These are phyloP conservation scores for Carterocephalus palaemon DNA, from an alignment of 2,888 invertebrate genomes.

Conservation along the genomic window DNA sequence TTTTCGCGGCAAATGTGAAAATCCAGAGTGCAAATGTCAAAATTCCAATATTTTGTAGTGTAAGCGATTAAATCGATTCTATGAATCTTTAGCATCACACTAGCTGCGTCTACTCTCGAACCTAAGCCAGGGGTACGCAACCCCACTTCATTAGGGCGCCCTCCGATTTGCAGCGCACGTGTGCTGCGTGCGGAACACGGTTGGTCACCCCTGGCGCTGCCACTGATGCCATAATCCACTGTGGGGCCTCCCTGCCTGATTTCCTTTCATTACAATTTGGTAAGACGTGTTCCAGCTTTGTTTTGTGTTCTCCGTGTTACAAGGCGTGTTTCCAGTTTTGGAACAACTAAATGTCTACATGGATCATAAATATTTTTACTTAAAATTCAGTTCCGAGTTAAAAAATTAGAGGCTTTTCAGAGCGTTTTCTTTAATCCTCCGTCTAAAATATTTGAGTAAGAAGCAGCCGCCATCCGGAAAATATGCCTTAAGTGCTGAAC, in stretches of 20 bases:
- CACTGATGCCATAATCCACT: slow-evolving; percentile 40
- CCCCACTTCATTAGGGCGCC: slow-evolving; percentile 70
- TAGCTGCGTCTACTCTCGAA: slow-evolving; percentile 12
- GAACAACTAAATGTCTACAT: no score
- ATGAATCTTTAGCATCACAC: slow-evolving; percentile 1
- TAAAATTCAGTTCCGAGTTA: no score
- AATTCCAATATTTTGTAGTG: no score
- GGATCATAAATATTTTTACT: no score
- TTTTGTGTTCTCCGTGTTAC: slow-evolving; percentile 1
- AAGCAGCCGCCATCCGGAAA: no score
- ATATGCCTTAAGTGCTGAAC: no score
- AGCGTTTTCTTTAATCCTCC: no score
- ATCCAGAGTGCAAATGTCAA: no score
- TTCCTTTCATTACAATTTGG: slow-evolving; percentile 29
- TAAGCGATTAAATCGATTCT: background rate
- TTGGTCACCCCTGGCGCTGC: slow-evolving; percentile 57
- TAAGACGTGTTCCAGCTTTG: slow-evolving; percentile 19
- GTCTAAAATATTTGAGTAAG: no score
- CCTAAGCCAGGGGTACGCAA: slow-evolving; percentile 50
- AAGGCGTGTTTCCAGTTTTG: no score
- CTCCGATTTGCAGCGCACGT: slow-evolving; percentile 66
- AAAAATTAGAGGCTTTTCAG: no score
- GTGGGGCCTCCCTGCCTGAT: slow-evolving; percentile 43
- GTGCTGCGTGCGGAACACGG: slow-evolving; percentile 61
- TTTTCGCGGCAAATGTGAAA: no score